A percentile compares a stretch with the other conserved stretches of the same genome.
These are phyloP conservation scores for Apodemia hepburni DNA, from an alignment of 2,888 invertebrate genomes.

Conservation along the genomic window DNA sequence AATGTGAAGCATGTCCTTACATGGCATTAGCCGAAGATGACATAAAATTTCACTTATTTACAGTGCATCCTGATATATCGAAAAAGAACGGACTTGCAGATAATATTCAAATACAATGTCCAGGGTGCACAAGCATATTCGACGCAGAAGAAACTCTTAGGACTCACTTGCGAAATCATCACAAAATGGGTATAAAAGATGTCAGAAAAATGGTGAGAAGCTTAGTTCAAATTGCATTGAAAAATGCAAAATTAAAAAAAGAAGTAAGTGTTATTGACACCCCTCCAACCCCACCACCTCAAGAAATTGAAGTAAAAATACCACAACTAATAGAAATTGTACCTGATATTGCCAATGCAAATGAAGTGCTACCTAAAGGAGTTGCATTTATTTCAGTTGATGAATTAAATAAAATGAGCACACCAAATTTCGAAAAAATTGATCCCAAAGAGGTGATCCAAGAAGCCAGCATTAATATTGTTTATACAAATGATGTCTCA, in stretches of 20 bases:
- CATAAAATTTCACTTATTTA: slow-evolving; percentile 74
- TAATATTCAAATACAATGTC: slow-evolving; percentile 80
- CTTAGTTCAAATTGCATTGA: slow-evolving; percentile 68
- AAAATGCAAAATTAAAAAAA: slow-evolving; percentile 67
- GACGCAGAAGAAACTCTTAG: slow-evolving; percentile 82
- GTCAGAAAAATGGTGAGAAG: slow-evolving; percentile 79
- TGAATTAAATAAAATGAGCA: slow-evolving; percentile 69
- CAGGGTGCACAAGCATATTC: slow-evolving; percentile 84
- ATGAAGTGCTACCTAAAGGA: slow-evolving; percentile 56
- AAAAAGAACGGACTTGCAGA: slow-evolving; percentile 76
- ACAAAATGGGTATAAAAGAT: slow-evolving; percentile 82
- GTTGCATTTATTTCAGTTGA: slow-evolving; percentile 70
- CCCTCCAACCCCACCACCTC: slow-evolving; percentile 36
- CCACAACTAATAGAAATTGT: slow-evolving; percentile 72
- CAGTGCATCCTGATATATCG: slow-evolving; percentile 66
- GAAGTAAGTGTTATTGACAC: slow-evolving; percentile 42
- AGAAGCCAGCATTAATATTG: slow-evolving; percentile 73
- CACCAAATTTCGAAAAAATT: slow-evolving; percentile 68
- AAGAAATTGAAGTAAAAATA: slow-evolving; percentile 56
- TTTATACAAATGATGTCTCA: slow-evolving; percentile 64
- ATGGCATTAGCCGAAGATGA: slow-evolving; percentile 76
- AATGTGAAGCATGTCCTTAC: slow-evolving; percentile 77
- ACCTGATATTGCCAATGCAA: slow-evolving; percentile 52
- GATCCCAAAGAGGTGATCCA: slow-evolving; percentile 73
- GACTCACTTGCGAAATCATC: slow-evolving; percentile 84